Percentiles rank a stretch among this genome's conserved stretches.
These are phyloP conservation scores for Hyperoplus lanceolatus DNA, from an alignment of 2,797 vertebrate genomes.

Conservation along the genomic window DNA sequence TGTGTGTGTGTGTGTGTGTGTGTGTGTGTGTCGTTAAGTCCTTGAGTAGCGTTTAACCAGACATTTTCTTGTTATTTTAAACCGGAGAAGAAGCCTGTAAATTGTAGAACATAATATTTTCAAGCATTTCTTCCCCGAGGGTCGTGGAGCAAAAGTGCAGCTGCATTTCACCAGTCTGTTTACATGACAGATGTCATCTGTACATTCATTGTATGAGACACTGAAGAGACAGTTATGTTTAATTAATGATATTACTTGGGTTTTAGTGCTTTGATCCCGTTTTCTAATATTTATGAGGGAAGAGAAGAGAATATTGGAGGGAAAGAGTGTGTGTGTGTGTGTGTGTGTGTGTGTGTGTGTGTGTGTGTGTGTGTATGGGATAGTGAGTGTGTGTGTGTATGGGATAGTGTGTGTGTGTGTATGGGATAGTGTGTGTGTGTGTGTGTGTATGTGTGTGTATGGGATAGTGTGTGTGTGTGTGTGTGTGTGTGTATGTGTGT, in stretches of 20 bases:
- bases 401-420: no score
- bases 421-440: no score
- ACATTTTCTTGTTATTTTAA: conserved; percentile 3
- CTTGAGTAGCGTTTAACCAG: background rate
- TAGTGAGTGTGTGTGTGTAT: no score
- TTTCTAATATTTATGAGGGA: background rate
- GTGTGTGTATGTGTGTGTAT: no score
- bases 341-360: no score
- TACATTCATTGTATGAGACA: conserved; percentile 32
- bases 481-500: no score
- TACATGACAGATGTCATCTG: conserved; percentile 11
- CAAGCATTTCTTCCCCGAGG: conserved; percentile 5
- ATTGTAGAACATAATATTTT: conserved; percentile 15
- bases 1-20: no score
- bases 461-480: no score
- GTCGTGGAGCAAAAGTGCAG: conserved; percentile 2
- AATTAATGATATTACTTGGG: conserved; percentile 43
- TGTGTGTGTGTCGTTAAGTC: no score
- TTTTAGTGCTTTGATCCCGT: background rate
- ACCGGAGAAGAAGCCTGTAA: background rate
- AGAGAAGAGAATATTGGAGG: conserved; percentile 1
- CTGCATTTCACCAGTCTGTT: background rate
- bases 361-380: no score
- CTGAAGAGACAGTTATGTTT: conserved; percentile 39
- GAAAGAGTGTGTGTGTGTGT: no score